A percentile compares a stretch with the other conserved stretches of the same genome.
Evolutionary conservation across 2,888 invertebrate genomes (phyloP).

Genomic region (Acanthoscelides obtectus): DNA sequence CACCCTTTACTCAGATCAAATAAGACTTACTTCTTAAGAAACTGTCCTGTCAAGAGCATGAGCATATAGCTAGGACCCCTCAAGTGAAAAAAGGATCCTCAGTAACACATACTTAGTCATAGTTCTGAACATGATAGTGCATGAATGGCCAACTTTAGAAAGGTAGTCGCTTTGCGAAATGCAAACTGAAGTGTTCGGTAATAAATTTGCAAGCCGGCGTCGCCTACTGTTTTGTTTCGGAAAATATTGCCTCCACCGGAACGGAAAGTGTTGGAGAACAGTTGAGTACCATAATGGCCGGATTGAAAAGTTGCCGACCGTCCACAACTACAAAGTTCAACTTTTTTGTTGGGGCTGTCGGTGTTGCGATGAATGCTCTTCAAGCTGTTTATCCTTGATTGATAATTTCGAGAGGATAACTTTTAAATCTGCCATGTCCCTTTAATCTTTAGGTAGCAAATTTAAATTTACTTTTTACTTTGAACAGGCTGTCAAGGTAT

Average conservation of each 20-base stretch:
- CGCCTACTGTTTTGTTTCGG: background rate
- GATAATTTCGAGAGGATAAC: background rate
- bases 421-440: too few species aligned
- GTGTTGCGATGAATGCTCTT: background rate
- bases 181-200: background rate
- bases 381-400: background rate
- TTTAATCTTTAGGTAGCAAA: too few species aligned
- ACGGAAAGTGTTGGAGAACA: background rate
- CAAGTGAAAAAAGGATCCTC: too few species aligned
- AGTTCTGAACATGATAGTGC: background rate
- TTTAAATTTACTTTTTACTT: too few species aligned
- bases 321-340: background rate
- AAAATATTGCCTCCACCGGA: background rate
- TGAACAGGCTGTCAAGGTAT: too few species aligned
- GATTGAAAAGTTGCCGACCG: background rate
- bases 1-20: too few species aligned
- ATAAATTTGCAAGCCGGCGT: background rate
- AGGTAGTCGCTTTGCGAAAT: background rate
- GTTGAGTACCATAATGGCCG: background rate
- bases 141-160: background rate
- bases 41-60: too few species aligned
- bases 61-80: too few species aligned
- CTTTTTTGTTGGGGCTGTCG: background rate
- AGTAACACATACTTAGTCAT: too few species aligned
- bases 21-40: too few species aligned